Conservation (phyloP, 2,113 vertebrate species). For the Myodes glareolus region DNA sequence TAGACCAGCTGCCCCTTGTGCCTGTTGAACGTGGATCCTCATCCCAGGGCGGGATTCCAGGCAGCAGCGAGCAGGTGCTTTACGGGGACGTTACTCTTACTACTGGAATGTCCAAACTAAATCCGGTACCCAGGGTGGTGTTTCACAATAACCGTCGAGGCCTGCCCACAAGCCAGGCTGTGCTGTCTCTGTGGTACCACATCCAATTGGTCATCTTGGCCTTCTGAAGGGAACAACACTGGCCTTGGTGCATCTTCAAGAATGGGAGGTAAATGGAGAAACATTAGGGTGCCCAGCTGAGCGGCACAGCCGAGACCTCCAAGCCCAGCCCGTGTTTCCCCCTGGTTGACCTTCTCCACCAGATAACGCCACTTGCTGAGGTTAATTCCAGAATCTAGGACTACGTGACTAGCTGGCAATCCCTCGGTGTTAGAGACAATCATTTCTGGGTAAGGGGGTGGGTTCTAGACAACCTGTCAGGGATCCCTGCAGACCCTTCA, state of each 20-base stretch:
- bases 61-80: accelerated
- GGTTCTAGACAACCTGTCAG: not conserved
- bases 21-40: too few species aligned
- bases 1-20: not conserved
- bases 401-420: accelerated
- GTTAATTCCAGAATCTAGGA: not conserved
- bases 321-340: not conserved
- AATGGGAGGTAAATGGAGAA: not conserved
- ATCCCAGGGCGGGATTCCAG: not conserved
- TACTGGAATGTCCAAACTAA: accelerated
- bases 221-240: not conserved
- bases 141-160: accelerated
- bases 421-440: not conserved
- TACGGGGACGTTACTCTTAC: accelerated
- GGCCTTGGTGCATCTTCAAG: not conserved
- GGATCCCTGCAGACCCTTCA: not conserved
- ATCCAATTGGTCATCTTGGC: not conserved
- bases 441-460: too few species aligned
- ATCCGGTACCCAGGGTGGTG: accelerated
- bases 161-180: accelerated
- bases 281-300: accelerated
- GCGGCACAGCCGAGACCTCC: not conserved
- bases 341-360: not conserved
- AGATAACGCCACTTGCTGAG: not conserved
- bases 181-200: not conserved